Evolutionary conservation across 2,797 vertebrate species (phyloP).

Genomic region (Hypotaenidia philippensis): DNA sequence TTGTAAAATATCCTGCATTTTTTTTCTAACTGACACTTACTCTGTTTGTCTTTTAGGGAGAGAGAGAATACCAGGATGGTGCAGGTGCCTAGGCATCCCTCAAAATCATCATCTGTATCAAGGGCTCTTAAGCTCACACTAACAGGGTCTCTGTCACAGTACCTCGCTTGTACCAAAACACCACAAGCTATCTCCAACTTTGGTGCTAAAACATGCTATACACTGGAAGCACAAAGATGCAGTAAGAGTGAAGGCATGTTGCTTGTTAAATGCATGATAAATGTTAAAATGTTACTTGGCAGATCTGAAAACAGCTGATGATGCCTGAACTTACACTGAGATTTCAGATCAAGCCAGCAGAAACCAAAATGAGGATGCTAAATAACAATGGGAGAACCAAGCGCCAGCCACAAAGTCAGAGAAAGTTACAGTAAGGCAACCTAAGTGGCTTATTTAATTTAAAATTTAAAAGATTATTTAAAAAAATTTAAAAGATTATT

Average conservation of each 20-base stretch:
- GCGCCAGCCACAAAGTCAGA: not conserved
- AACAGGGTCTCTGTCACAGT: not conserved
- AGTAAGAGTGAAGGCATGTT: not conserved
- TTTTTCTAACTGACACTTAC: not conserved
- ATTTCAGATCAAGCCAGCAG: not conserved
- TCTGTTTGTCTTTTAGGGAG: not conserved
- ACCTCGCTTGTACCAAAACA: not conserved
- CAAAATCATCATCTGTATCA: not conserved
- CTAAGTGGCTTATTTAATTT: not conserved
- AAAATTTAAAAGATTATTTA: not conserved
- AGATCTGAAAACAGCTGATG: not conserved
- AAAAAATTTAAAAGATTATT: not conserved
- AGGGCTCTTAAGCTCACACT: not conserved
- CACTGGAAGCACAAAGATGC: not conserved
- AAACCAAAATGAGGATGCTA: not conserved
- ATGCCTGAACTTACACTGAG: not conserved
- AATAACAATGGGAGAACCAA: not conserved
- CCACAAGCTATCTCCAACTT: not conserved
- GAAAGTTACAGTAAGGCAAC: not conserved
- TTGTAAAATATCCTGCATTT: not conserved
- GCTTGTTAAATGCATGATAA: too few relatives aligned
- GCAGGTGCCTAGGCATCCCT: not conserved
- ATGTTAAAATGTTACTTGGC: not conserved
- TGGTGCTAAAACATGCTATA: not conserved
- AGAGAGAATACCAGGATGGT: not conserved